Conservation (phyloP, 2,888 invertebrate species). For the Seira ritae region DNA sequence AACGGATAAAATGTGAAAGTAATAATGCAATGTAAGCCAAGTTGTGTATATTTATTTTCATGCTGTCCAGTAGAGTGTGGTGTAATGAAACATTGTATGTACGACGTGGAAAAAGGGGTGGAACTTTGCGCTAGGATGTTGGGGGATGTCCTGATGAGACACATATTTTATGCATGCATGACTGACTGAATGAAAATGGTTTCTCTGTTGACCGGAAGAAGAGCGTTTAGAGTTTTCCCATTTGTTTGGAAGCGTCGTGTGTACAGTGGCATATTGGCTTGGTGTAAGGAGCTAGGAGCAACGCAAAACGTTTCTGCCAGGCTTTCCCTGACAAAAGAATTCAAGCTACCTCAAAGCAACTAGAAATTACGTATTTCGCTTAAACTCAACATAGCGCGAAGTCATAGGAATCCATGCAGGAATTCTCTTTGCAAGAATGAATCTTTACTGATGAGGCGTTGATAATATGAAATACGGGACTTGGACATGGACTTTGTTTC, state of each 20-base stretch:
- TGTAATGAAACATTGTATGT: too few species aligned
- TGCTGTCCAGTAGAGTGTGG: too few species aligned
- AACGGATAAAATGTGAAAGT: too few species aligned
- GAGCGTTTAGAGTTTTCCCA: slow-evolving; percentile 45
- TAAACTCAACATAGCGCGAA: neutral
- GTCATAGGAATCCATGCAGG: neutral
- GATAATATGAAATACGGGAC: neutral
- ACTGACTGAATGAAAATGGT: slow-evolving; percentile 33
- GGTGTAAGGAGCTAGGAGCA: neutral
- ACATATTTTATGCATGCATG: slow-evolving; percentile 48
- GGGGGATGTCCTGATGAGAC: slow-evolving; percentile 20
- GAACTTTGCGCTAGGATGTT: neutral
- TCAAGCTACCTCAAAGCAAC: neutral
- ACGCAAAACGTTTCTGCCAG: neutral
- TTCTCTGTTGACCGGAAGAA: slow-evolving; percentile 45
- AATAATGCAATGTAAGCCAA: too few species aligned
- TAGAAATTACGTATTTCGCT: neutral
- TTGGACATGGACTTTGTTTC: neutral
- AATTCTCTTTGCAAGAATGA: neutral
- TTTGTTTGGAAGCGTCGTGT: neutral
- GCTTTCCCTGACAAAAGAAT: neutral
- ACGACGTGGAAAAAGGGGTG: too few species aligned
- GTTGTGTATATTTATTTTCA: too few species aligned
- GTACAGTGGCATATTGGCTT: too few species aligned
- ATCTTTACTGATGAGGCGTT: neutral